Evolutionary conservation across 2,113 vertebrate species (phyloP), one percentile per base, ranked within the genome.

Genomic region (Pungitius pungitius): DNA sequence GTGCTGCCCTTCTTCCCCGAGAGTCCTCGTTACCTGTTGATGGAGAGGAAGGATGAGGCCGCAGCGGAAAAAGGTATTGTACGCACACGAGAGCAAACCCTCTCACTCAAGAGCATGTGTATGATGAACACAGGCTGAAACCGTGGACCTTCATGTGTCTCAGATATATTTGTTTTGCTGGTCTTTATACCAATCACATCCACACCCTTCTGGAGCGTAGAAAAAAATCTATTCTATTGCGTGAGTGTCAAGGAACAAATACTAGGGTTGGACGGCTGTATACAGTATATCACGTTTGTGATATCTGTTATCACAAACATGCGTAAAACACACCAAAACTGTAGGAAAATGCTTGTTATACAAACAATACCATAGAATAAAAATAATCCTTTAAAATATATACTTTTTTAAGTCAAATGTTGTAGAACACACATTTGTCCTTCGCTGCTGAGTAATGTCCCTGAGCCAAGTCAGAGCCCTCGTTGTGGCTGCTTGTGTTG

Each of bases 1-100:
- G 91, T 94, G 69, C 88, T 99, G 57, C 97, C 97, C 42, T 98
- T 97, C 70, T 93, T 98, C 20, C 98, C 97, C 0, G 96, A 99
- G 88, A 98, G 96, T 84, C 97, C 97, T 1, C 94, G 92, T 33
- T 98, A 95, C 88, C 95, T 99, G 65, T 94, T 99, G 54, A 94
- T 98, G 35, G 96, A 98, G 87, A 96, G 93, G 75, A 92, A 94
- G 0, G 90, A 98, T 17, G 92, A 88, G 0, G 93, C 70, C 0
- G 91, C 87, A 71, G 96, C 97, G 61, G 85, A 94, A 75, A 95
- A 91, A 96, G 97, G 97, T 99, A 95, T 8, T n/a, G 9, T 24
- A 59, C 9, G 47, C 17, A 18, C 52, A 54, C n/a, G 27, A 7
- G 20, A 27, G 13, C 9, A 33, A 37, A 13, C 40, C 5, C 8